Evolutionary conservation across 1,140 invertebrate species (phyloP).

Genomic region (Phortica variegata): DNA sequence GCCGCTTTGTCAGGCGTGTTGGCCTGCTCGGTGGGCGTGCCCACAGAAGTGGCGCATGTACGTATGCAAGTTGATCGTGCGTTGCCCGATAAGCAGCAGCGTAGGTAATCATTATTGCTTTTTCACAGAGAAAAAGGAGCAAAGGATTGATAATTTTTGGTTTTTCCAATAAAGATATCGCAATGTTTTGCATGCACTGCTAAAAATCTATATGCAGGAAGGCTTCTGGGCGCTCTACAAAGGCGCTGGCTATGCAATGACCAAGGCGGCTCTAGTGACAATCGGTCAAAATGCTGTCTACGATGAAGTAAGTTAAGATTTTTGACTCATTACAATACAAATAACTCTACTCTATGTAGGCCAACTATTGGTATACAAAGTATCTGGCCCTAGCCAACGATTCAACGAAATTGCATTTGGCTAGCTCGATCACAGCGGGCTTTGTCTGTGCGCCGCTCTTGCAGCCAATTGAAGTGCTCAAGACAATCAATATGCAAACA

Average conservation of each 20-base stretch:
- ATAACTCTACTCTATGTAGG: too few relatives aligned
- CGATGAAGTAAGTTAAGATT: slow-evolving; percentile 25
- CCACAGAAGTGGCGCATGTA: slow-evolving; percentile 31
- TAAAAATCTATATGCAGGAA: slow-evolving; percentile 12
- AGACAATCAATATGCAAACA: slow-evolving; percentile 23
- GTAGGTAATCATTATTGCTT: too few relatives aligned
- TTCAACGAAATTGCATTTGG: slow-evolving; percentile 18
- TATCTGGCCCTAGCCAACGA: too few relatives aligned
- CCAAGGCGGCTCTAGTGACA: slow-evolving; percentile 5
- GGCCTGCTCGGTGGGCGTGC: slow-evolving; percentile 21
- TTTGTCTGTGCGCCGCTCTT: slow-evolving; percentile 19
- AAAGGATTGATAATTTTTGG: too few relatives aligned
- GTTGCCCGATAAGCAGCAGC: not conserved
- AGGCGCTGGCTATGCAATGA: slow-evolving; percentile 4
- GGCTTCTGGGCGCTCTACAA: slow-evolving; percentile 20
- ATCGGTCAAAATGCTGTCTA: slow-evolving; percentile 32
- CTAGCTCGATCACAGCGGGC: slow-evolving; percentile 25
- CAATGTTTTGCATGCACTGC: slow-evolving; percentile 24
- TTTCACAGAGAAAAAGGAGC: too few relatives aligned
- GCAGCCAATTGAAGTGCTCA: slow-evolving; percentile 31
- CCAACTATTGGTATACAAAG: slow-evolving; percentile 7
- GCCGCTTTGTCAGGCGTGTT: slow-evolving; percentile 21
- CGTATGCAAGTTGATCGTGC: slow-evolving; percentile 32
- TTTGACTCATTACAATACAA: not conserved
- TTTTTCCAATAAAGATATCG: too few relatives aligned